Evolutionary conservation across 2,888 invertebrate species (phyloP).

Genomic region (Onthophagus sagittarius): DNA sequence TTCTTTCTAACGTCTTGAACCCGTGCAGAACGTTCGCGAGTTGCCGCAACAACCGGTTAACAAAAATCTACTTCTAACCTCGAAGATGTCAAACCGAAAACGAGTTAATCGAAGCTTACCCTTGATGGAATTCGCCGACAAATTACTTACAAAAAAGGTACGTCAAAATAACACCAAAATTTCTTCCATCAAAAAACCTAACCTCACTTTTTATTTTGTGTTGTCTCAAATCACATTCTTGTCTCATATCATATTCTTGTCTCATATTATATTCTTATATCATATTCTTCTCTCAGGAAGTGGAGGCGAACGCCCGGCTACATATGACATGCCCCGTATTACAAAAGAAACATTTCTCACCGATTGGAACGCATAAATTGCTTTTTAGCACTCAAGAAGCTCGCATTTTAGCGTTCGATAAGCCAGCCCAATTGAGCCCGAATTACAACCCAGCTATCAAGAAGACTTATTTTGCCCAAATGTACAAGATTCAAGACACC

Average conservation of each 20-base stretch:
- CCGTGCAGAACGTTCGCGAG: not conserved
- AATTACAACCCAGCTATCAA: slow-evolving; percentile 44
- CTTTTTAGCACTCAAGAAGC: not conserved
- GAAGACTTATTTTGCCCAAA: slow-evolving; percentile 61
- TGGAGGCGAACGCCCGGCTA: slow-evolving; percentile 9
- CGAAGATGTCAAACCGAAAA: not conserved
- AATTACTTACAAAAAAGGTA: slow-evolving; percentile 20
- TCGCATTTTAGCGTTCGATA: not conserved
- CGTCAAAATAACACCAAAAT: not conserved
- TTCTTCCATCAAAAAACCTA: not conserved
- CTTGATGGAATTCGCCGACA: slow-evolving; percentile 2
- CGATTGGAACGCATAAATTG: not conserved
- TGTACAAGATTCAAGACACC: slow-evolving; percentile 58
- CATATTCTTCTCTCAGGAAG: too few relatives aligned
- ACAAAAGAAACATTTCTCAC: slow-evolving; percentile 5
- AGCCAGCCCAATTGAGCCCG: slow-evolving; percentile 36
- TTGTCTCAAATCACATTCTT: too few relatives aligned
- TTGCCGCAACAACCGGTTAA: too few relatives aligned
- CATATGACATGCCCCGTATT: slow-evolving; percentile 17
- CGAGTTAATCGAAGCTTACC: slow-evolving; percentile 5
- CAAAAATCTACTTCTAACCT: not conserved
- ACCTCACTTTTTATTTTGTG: not conserved
- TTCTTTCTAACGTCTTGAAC: not conserved
- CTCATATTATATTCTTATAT: too few relatives aligned
- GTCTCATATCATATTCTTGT: too few relatives aligned